These are phyloP conservation scores for Mimachlamys varia DNA, from an alignment of 2,888 invertebrate genomes.

Conservation along the genomic window DNA sequence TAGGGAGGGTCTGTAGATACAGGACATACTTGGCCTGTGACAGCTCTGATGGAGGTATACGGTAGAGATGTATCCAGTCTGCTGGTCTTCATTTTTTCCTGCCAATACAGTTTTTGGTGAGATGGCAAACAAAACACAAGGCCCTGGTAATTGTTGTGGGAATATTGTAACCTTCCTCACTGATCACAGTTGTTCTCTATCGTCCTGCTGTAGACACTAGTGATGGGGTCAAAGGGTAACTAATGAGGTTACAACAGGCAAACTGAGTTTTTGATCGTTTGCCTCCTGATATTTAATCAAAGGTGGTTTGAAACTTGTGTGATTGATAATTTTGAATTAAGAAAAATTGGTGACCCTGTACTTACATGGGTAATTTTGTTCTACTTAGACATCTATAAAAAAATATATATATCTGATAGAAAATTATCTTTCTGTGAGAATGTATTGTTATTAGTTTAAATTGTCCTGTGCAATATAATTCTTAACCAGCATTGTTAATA, in stretches of 20 bases:
- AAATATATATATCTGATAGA: no score
- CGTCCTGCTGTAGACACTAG: neutral
- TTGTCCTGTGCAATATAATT: neutral
- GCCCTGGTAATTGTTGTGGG: neutral
- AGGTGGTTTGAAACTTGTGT: neutral
- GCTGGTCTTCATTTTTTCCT: neutral
- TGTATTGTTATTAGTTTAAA: neutral
- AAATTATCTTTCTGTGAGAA: neutral
- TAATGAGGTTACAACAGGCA: neutral
- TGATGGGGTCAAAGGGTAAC: neutral
- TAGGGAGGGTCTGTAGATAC: neutral
- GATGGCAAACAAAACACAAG: neutral
- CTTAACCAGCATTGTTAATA: neutral
- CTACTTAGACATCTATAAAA: neutral
- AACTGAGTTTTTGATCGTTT: neutral
- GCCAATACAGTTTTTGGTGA: neutral
- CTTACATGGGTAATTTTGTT: no score
- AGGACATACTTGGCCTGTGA: slow-evolving; percentile 4
- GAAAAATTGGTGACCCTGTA: no score
- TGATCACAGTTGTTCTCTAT: neutral
- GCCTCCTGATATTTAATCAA: neutral
- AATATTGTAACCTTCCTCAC: neutral
- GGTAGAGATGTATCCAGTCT: neutral
- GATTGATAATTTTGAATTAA: no score
- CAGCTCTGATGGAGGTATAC: slow-evolving; percentile 5